A percentile compares a stretch with the other conserved stretches of the same genome.
phyloP scores from a whole-genome alignment of 2,113 vertebrate species.

The Eudyptes chrysolophus region DNA sequence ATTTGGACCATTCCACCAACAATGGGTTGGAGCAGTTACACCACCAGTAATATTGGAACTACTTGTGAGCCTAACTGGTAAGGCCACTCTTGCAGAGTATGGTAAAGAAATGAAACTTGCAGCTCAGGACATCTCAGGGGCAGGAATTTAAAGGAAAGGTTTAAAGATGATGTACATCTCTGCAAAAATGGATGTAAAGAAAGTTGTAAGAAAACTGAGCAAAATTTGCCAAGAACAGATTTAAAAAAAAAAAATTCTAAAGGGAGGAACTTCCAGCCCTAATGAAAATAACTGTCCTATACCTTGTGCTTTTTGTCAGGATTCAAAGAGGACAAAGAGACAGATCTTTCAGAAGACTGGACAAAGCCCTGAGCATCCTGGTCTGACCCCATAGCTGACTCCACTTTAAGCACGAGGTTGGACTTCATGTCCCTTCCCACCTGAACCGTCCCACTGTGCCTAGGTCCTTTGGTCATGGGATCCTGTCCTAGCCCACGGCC shows the following conservation, averaged over 20 bases:
- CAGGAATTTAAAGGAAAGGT: not conserved
- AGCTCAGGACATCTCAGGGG: not conserved
- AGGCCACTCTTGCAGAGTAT: constrained; percentile 1
- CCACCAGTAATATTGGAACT: constrained; percentile 89
- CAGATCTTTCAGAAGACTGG: not conserved
- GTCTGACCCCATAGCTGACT: not conserved
- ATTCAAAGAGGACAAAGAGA: not conserved
- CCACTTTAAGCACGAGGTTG: not conserved
- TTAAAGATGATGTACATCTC: not conserved
- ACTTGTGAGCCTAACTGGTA: constrained; percentile 94
- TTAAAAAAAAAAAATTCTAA: not conserved
- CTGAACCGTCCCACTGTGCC: not conserved
- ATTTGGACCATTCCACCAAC: constrained; percentile 88
- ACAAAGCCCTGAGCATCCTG: not conserved
- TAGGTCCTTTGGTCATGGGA: accelerated
- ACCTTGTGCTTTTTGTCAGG: not conserved
- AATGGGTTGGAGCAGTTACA: constrained; percentile 91
- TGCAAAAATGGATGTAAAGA: not conserved
- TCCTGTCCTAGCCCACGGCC: not conserved
- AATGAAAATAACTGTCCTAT: not conserved
- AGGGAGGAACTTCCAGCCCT: not conserved
- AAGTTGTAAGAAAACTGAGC: not conserved
- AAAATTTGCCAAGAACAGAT: not conserved
- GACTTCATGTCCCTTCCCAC: not conserved
- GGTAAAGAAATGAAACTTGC: not conserved